phyloP scores from a whole-genome alignment of 2,888 invertebrate species.

The Hyles lineata region DNA sequence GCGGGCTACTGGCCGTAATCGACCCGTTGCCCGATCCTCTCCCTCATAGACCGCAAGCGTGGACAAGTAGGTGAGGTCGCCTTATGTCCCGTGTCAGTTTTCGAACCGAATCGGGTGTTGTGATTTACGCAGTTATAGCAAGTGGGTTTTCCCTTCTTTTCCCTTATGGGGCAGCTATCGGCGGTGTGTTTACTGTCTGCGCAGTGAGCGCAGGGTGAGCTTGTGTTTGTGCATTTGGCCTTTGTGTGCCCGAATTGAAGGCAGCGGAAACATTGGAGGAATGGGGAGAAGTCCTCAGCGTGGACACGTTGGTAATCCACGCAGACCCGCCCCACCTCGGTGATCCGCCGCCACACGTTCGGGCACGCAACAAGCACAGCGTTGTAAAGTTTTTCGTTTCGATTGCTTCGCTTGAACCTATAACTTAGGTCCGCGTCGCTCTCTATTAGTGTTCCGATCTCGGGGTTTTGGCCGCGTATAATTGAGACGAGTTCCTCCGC shows the following conservation, averaged over 20 bases:
- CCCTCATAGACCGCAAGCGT: not conserved
- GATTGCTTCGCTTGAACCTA: too few relatives aligned
- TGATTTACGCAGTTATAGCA: slow-evolving; percentile 37
- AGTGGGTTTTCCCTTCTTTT: not conserved
- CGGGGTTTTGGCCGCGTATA: not conserved
- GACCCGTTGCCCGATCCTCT: not conserved
- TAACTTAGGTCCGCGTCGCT: too few relatives aligned
- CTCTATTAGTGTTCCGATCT: not conserved
- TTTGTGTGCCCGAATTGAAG: too few relatives aligned
- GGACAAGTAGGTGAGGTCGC: slow-evolving; percentile 25
- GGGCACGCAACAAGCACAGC: too few relatives aligned
- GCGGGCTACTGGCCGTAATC: slow-evolving; percentile 9
- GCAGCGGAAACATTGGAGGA: too few relatives aligned
- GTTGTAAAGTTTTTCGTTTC: too few relatives aligned
- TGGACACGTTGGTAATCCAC: too few relatives aligned
- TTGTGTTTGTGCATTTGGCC: too few relatives aligned
- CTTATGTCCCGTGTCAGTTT: slow-evolving; percentile 18
- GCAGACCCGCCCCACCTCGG: too few relatives aligned
- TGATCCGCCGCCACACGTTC: too few relatives aligned
- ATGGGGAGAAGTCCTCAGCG: too few relatives aligned
- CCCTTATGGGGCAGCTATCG: not conserved
- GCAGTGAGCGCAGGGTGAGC: too few relatives aligned
- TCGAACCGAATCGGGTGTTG: slow-evolving; percentile 12
- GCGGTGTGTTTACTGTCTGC: not conserved
- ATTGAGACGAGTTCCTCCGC: not conserved